Conservation (phyloP, 2,797 vertebrate genomes). For the Coilia nasus region DNA sequence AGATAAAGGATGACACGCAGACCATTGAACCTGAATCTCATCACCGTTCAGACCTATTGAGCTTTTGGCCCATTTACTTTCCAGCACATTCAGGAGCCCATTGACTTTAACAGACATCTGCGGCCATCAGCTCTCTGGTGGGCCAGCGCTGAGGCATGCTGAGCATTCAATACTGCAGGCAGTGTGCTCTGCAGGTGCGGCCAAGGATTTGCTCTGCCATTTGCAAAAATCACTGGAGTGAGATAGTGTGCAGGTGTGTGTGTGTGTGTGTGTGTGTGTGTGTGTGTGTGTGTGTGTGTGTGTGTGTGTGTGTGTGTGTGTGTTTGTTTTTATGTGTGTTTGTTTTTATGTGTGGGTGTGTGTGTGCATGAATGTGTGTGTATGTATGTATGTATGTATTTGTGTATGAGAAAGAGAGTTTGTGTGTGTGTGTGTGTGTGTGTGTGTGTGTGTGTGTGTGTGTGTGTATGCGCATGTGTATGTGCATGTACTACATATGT, state of each 20-base stretch:
- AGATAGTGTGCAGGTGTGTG: background rate
- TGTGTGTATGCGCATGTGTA: too few relatives aligned
- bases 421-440: too few relatives aligned
- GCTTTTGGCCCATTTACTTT: slow-evolving; percentile 23
- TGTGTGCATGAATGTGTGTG: background rate
- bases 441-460: too few relatives aligned
- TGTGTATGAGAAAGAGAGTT: background rate
- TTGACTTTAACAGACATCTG: slow-evolving; percentile 21
- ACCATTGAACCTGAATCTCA: slow-evolving; percentile 25
- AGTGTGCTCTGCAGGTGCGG: slow-evolving; percentile 3
- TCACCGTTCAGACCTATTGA: slow-evolving; percentile 18
- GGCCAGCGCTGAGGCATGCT: background rate
- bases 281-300: background rate
- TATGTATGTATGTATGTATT: background rate
- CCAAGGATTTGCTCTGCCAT: background rate
- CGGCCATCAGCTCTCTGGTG: background rate
- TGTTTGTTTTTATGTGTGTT: background rate
- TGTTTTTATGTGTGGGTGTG: background rate
- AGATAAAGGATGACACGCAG: slow-evolving; percentile 6
- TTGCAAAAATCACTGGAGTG: background rate
- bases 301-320: slow-evolving; percentile 4
- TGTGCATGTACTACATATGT: too few relatives aligned
- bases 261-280: background rate
- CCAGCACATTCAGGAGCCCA: slow-evolving; percentile 18
- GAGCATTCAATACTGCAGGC: background rate